Percentiles rank a stretch among this genome's conserved stretches.
These are phyloP conservation scores for Mythimna pallens DNA, from an alignment of 2,888 invertebrate genomes.

Conservation along the genomic window DNA sequence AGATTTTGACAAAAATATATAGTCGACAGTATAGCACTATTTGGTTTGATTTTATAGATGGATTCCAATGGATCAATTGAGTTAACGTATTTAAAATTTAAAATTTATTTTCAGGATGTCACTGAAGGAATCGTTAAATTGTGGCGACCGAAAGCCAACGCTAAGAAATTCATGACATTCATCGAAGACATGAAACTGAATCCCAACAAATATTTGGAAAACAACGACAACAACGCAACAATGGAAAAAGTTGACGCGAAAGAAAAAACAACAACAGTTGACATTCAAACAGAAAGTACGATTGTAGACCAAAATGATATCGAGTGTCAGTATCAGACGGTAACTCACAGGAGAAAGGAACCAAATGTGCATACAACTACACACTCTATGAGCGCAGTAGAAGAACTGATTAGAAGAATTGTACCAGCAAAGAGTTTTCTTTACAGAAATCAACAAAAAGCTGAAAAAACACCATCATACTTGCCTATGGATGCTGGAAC, in stretches of 20 bases:
- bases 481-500: constrained; percentile 84
- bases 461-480: constrained; percentile 80
- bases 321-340: constrained; percentile 85
- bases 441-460: constrained; percentile 81
- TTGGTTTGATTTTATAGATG: not conserved
- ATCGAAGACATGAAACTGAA: constrained; percentile 79
- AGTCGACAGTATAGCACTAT: not conserved
- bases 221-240: constrained; percentile 36
- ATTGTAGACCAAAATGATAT: constrained; percentile 44
- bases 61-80: too few species aligned
- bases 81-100: not conserved
- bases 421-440: constrained; percentile 87
- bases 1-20: too few species aligned
- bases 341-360: constrained; percentile 66
- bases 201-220: constrained; percentile 77
- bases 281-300: constrained; percentile 45
- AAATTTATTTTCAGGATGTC: constrained; percentile 75
- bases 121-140: constrained; percentile 84
- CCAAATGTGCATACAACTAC: constrained; percentile 41
- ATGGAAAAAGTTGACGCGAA: constrained; percentile 44
- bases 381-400: constrained; percentile 74
- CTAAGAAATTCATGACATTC: constrained; percentile 80
- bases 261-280: constrained; percentile 55
- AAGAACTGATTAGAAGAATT: constrained; percentile 82
- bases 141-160: constrained; percentile 82